Percentiles rank a stretch among this genome's conserved stretches.
phyloP scores from a whole-genome alignment of 2,113 vertebrate genomes.

The Patagioenas fasciata region DNA sequence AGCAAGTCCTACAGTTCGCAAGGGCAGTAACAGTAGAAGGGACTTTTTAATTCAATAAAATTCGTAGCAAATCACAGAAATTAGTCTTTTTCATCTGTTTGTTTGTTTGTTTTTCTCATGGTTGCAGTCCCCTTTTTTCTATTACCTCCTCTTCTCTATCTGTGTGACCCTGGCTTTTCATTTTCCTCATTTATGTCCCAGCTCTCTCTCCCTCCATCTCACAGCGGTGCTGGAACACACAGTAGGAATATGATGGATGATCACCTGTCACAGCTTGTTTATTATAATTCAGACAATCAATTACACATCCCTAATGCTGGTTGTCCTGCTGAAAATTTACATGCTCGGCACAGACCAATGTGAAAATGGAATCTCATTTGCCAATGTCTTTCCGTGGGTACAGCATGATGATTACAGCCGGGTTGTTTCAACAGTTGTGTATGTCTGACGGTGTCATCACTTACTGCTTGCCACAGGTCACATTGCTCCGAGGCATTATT shows the following conservation, averaged over 20 bases:
- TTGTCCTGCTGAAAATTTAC: slow-evolving; percentile 77
- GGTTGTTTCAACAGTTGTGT: slow-evolving; percentile 75
- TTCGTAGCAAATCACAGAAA: neutral
- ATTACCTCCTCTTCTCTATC: neutral
- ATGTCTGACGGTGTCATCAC: slow-evolving; percentile 72
- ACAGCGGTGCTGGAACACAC: slow-evolving; percentile 58
- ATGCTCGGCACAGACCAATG: slow-evolving; percentile 77
- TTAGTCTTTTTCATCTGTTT: neutral
- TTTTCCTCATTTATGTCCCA: neutral
- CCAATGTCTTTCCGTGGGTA: slow-evolving; percentile 73
- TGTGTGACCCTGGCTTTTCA: neutral
- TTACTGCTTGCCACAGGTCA: slow-evolving; percentile 73
- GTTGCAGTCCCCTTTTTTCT: neutral
- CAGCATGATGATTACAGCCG: slow-evolving; percentile 68
- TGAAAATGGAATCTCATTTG: slow-evolving; percentile 79
- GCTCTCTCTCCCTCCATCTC: slow-evolving; percentile 9
- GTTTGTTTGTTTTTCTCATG: neutral
- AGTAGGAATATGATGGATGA: slow-evolving; percentile 76
- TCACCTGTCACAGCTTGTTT: slow-evolving; percentile 80
- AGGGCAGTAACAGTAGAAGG: neutral
- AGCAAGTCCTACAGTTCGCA: neutral
- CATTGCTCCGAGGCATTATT: slow-evolving; percentile 70
- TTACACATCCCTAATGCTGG: slow-evolving; percentile 75
- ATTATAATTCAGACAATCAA: slow-evolving; percentile 82
- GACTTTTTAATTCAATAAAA: neutral